These are phyloP conservation scores for Acleris emargana DNA, from an alignment of 2,888 invertebrate genomes.

Conservation along the genomic window DNA sequence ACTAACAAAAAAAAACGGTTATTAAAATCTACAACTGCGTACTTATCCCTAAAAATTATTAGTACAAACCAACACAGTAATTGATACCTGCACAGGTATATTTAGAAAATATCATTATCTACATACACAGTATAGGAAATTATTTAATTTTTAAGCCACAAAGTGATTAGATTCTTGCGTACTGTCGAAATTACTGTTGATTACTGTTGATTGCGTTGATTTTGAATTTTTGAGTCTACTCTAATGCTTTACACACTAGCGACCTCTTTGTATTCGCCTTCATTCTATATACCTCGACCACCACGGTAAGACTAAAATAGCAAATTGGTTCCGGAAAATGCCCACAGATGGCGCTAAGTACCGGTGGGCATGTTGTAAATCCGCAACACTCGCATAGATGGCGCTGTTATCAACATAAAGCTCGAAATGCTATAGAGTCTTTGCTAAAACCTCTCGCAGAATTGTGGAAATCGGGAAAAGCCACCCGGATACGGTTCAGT, in stretches of 20 bases:
- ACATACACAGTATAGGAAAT: too few species aligned
- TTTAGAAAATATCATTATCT: too few species aligned
- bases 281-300: background rate
- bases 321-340: conserved; percentile 36
- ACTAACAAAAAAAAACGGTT: too few species aligned
- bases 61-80: too few species aligned
- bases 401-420: conserved; percentile 37
- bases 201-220: too few species aligned
- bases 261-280: conserved; percentile 11
- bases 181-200: too few species aligned
- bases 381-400: conserved; percentile 42
- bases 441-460: conserved; percentile 50
- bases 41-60: too few species aligned
- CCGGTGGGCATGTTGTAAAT: background rate
- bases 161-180: too few species aligned
- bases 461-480: conserved; percentile 68
- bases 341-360: conserved; percentile 42
- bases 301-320: background rate
- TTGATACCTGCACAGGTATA: too few species aligned
- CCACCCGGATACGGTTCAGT: conserved; percentile 73
- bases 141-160: too few species aligned
- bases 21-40: too few species aligned
- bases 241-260: conserved; percentile 1
- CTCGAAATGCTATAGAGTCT: conserved; percentile 40
- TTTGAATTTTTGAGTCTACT: too few species aligned